Evolutionary conservation across 2,888 invertebrate genomes (phyloP).

Genomic region (Saturnia pavonia): DNA sequence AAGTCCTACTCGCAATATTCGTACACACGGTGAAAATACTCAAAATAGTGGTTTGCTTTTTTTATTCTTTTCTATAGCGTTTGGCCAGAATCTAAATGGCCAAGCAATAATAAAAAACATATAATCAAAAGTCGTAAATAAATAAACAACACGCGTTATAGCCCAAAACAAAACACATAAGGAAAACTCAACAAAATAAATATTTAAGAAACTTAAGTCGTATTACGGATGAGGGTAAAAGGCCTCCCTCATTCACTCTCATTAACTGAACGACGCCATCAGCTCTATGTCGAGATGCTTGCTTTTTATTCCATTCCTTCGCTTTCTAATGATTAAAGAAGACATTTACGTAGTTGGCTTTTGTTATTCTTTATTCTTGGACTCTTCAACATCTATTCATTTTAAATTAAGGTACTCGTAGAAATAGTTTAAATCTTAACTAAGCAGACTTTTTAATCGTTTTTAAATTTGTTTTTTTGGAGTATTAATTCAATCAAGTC

Average conservation of each 20-base stretch:
- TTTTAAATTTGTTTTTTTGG: no score
- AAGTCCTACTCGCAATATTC: no score
- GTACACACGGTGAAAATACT: no score
- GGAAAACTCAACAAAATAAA: constrained; percentile 18
- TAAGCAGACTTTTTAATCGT: no score
- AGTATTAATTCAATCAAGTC: no score
- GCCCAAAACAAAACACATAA: background rate
- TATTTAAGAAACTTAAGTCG: constrained; percentile 20
- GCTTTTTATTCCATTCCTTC: constrained; percentile 19
- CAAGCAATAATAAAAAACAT: background rate
- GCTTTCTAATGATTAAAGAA: constrained; percentile 20
- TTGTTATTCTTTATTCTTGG: constrained; percentile 1
- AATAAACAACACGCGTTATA: background rate
- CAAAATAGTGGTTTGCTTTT: no score
- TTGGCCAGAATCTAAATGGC: no score
- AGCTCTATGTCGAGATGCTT: constrained; percentile 18
- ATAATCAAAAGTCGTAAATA: background rate
- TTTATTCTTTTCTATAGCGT: no score
- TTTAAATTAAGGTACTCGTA: background rate
- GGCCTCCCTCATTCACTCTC: constrained; percentile 20
- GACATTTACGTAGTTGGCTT: constrained; percentile 3
- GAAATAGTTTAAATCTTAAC: background rate
- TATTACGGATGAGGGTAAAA: constrained; percentile 18
- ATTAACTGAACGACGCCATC: constrained; percentile 24
- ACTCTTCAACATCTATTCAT: background rate